Evolutionary conservation across 2,113 vertebrate species (phyloP).

Genomic region (Mugil cephalus): DNA sequence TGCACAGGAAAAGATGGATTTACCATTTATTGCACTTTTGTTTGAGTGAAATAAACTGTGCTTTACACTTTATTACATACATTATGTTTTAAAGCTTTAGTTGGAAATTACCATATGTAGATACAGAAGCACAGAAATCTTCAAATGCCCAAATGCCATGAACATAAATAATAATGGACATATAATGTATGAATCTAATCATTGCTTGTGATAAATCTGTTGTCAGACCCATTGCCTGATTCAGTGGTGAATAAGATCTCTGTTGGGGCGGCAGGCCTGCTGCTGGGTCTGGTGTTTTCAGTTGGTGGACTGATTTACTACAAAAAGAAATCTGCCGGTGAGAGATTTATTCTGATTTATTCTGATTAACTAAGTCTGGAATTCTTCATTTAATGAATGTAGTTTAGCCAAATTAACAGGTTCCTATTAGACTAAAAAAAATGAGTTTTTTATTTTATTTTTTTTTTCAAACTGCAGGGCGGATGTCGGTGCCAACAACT

Average conservation of each 20-base stretch:
- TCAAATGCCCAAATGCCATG: too few species aligned
- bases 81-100: too few species aligned
- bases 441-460: neutral
- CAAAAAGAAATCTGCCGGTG: conserved; percentile 52
- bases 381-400: neutral
- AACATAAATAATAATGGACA: neutral
- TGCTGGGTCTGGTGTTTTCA: conserved; percentile 65
- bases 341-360: neutral
- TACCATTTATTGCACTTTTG: too few species aligned
- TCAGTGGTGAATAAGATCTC: conserved; percentile 50
- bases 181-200: neutral
- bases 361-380: accelerated
- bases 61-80: too few species aligned
- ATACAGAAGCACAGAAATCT: too few species aligned
- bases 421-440: too few species aligned
- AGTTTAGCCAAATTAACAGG: too few species aligned
- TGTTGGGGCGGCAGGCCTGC: conserved; percentile 61
- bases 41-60: too few species aligned
- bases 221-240: conserved; percentile 29
- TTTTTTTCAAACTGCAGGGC: neutral
- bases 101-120: too few species aligned
- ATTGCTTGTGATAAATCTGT: neutral
- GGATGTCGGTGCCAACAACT: neutral
- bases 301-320: conserved; percentile 64
- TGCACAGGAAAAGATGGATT: neutral